A percentile compares a stretch with the other conserved stretches of the same genome.
phyloP scores from a whole-genome alignment of 2,113 vertebrate genomes.

The Rhipidura dahli region DNA sequence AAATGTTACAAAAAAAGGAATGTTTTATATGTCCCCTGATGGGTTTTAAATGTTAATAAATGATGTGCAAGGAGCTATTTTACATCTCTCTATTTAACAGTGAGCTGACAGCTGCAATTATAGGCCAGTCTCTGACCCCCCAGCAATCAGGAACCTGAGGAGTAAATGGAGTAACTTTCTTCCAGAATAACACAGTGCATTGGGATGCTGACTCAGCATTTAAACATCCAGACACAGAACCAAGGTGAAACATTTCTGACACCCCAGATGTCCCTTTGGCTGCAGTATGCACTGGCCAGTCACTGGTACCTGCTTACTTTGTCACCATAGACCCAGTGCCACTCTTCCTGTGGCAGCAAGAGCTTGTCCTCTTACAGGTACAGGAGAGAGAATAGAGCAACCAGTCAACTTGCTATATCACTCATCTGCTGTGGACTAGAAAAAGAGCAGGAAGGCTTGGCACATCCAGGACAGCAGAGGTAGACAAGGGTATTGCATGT shows the following conservation, averaged over 20 bases:
- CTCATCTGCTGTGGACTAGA: neutral
- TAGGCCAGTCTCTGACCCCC: neutral
- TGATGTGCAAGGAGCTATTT: constrained; percentile 47
- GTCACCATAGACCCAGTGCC: neutral
- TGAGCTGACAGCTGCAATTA: constrained; percentile 58
- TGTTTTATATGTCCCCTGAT: constrained; percentile 45
- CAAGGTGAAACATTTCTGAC: neutral
- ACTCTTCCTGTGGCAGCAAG: neutral
- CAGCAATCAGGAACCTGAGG: neutral
- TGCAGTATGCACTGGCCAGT: neutral
- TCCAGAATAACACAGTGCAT: neutral
- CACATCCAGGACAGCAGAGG: neutral
- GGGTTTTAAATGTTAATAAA: constrained; percentile 65
- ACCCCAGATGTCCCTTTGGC: neutral
- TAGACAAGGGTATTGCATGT: neutral
- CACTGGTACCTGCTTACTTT: neutral
- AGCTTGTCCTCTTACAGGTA: neutral
- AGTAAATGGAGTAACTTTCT: neutral
- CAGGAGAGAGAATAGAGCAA: neutral
- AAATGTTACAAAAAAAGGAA: constrained; percentile 55
- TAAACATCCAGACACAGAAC: neutral
- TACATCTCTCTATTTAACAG: constrained; percentile 47
- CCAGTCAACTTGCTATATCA: neutral
- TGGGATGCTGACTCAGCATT: neutral
- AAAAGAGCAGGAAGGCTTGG: neutral